Base-by-base conservation (phyloP, 1,140 invertebrate species). In the Oncopeltus fasciatus region DNA sequence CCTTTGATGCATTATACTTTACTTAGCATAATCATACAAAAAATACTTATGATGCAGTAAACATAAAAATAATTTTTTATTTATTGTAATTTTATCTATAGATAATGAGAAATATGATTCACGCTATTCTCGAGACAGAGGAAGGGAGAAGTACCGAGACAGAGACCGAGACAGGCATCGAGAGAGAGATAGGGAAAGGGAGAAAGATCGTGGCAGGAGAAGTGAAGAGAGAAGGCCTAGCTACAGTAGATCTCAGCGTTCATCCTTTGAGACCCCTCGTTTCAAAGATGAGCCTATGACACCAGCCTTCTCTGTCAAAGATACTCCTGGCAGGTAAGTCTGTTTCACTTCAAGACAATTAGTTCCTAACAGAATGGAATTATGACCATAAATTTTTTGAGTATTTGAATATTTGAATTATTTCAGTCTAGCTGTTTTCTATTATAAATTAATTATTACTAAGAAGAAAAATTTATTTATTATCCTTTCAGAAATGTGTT, bases 261-360 rank as follows among this genome's bases (percentile, higher is more conserved):
- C 28, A 14, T 59, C 46, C 60, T 62, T 29, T 1, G 46, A 53
- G 61, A 60, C 60, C 60, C 61, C 53, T 16, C 67, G 80, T 27
- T 86, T 86, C 69, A 82, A 78, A 69, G 85, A 88, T 76, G 89
- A 92, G 73, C 88, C 90, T 1, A 78, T 79, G 64, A 95, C 91
- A 21, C 92, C 92, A 14, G 72, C 81, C 67, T 73, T 86, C 28
- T 80, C 81, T 72, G 74, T 78, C 0, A 78, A 85, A 74, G 85
- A 88, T 76, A 77, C 82, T 27, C 81, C 84, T 2, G 85, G 83
- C 20, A 70, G 68, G 68, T 73, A 68, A 33, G 21, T 24, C 8
- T 46, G 9, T 12, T 1, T 44, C 14, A 16, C 18, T 44, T 53
- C 3, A 14, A 2, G 1, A 24, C 2, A 31, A 29, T 20, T 58